phyloP scores from a whole-genome alignment of 2,113 vertebrate species.

The Poicephalus gulielmi region DNA sequence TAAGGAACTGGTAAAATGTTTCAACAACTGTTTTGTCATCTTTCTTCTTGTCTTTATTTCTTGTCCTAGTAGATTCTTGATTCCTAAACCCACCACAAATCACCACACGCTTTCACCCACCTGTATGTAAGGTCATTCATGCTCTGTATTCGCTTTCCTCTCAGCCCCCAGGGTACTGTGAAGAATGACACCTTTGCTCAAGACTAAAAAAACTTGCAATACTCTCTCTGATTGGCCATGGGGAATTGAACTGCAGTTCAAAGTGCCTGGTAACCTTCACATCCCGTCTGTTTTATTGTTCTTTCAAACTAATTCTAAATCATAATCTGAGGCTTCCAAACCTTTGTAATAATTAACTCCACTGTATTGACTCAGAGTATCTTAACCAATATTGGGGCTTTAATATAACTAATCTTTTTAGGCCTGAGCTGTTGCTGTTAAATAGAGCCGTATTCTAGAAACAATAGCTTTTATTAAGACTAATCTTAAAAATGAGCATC shows the following conservation, averaged over 20 bases:
- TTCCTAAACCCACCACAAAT: not conserved
- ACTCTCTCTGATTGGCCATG: constrained; percentile 63
- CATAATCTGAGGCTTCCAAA: constrained; percentile 50
- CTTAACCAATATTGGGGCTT: constrained; percentile 29
- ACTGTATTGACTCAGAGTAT: constrained; percentile 36
- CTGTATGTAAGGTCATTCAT: constrained; percentile 41
- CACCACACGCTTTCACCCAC: not conserved
- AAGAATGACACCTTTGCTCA: constrained; percentile 67
- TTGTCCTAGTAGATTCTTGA: not conserved
- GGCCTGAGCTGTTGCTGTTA: constrained; percentile 29
- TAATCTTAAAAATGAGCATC: constrained; percentile 9
- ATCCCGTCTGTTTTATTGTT: constrained; percentile 58
- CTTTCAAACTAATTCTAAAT: constrained; percentile 59
- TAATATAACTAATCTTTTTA: constrained; percentile 55
- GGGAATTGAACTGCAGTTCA: constrained; percentile 67
- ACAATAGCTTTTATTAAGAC: constrained; percentile 28
- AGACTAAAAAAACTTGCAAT: constrained; percentile 65
- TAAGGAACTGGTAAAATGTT: not conserved
- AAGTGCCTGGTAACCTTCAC: constrained; percentile 70
- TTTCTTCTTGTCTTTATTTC: constrained; percentile 31
- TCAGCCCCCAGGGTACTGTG: constrained; percentile 57
- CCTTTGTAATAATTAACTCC: constrained; percentile 58
- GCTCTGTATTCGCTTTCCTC: constrained; percentile 65
- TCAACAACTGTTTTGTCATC: not conserved
- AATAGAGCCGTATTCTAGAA: not conserved